Conservation (phyloP, 2,797 vertebrate genomes). For the Emydoidea blandingii region DNA sequence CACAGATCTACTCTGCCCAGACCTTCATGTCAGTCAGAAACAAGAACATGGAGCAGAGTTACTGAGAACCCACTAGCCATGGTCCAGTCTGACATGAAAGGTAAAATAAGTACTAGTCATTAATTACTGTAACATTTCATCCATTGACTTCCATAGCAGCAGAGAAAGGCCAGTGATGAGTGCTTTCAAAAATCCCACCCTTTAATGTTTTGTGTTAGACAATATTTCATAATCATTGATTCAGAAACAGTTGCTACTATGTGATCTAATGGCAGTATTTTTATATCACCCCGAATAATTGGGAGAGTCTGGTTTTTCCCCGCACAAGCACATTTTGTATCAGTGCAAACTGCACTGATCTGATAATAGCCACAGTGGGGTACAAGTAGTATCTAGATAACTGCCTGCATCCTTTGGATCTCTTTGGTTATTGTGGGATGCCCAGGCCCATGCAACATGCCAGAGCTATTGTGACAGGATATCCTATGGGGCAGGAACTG, state of each 20-base stretch:
- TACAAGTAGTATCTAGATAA: not conserved
- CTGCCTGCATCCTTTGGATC: not conserved
- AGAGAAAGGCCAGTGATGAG: not conserved
- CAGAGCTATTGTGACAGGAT: not conserved
- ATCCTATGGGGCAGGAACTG: not conserved
- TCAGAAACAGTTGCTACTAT: not conserved
- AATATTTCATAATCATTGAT: not conserved
- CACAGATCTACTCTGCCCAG: not conserved
- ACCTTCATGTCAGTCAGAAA: not conserved
- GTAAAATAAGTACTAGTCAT: not conserved
- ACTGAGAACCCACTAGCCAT: rapidly evolving
- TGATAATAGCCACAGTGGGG: not conserved
- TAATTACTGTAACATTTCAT: not conserved
- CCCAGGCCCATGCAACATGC: not conserved
- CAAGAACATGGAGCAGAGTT: not conserved
- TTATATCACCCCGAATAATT: not conserved
- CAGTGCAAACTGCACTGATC: not conserved
- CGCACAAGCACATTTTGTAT: not conserved
- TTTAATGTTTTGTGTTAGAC: not conserved
- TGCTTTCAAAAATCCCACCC: not conserved
- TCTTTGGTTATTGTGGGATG: not conserved
- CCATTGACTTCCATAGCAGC: not conserved
- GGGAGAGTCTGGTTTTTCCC: not conserved
- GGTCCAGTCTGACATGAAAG: not conserved
- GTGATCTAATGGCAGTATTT: not conserved